Evolutionary conservation across 2,888 invertebrate species (phyloP).

Genomic region (Dicyrtoma fusca): DNA sequence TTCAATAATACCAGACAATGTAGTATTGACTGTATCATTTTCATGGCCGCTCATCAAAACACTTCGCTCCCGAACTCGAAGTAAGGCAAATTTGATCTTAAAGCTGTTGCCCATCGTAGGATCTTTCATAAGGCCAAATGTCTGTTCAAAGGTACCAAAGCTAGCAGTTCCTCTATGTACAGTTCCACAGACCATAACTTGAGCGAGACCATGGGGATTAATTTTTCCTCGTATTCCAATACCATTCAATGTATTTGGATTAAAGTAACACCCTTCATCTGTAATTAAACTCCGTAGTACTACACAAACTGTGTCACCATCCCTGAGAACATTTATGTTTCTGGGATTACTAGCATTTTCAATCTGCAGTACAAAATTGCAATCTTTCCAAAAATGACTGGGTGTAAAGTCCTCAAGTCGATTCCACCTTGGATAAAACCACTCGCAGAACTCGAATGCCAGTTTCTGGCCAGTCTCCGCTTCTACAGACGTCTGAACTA

Average conservation of each 20-base stretch:
- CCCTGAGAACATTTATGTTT: conserved; percentile 49
- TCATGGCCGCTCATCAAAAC: conserved; percentile 12
- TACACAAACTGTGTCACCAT: conserved; percentile 58
- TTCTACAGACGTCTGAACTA: neutral
- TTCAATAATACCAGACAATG: conserved; percentile 40
- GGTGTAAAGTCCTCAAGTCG: conserved; percentile 59
- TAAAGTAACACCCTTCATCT: conserved; percentile 64
- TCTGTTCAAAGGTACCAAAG: conserved; percentile 69
- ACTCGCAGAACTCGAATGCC: conserved; percentile 62
- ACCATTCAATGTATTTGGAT: conserved; percentile 64
- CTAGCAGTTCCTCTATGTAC: conserved; percentile 63
- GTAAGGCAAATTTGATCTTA: conserved; percentile 68
- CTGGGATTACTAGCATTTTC: conserved; percentile 52
- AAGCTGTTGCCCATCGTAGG: conserved; percentile 69
- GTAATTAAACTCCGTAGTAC: conserved; percentile 59
- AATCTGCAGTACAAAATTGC: conserved; percentile 59
- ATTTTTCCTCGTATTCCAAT: conserved; percentile 66
- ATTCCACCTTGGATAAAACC: conserved; percentile 65
- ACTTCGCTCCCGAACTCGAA: conserved; percentile 54
- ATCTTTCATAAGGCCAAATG: conserved; percentile 68
- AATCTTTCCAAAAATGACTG: conserved; percentile 66
- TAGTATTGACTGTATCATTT: conserved; percentile 16
- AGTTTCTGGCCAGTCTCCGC: conserved; percentile 13
- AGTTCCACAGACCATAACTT: conserved; percentile 68
- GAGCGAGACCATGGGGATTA: conserved; percentile 67